Percentiles rank a stretch among this genome's conserved stretches.
Conservation (phyloP, 2,113 vertebrate genomes). For the Crotalus tigris region DNA sequence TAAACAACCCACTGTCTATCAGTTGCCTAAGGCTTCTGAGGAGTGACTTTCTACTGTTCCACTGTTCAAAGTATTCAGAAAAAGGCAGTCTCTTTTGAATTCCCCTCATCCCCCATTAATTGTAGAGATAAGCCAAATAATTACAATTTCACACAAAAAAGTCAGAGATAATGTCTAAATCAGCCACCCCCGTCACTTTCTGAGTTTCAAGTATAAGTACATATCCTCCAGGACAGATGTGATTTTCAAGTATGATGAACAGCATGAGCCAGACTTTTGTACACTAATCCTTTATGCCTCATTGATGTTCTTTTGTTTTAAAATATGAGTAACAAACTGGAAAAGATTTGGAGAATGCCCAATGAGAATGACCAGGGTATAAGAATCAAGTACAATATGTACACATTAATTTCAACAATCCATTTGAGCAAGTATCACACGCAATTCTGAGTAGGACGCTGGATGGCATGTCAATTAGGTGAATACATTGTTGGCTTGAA, state of each 20-base stretch:
- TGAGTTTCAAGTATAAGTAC: slow-evolving; percentile 13
- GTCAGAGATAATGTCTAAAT: not conserved
- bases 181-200: not conserved
- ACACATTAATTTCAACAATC: not conserved
- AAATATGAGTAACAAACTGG: not conserved
- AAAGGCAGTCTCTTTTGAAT: not conserved
- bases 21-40: not conserved
- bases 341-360: not conserved
- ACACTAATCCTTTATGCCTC: not conserved
- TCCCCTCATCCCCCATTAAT: not conserved
- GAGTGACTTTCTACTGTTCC: not conserved
- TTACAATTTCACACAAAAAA: not conserved
- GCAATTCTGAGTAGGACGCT: not conserved
- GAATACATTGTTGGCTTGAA: not conserved
- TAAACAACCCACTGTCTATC: not conserved
- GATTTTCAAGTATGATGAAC: not conserved
- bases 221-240: slow-evolving; percentile 15
- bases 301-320: slow-evolving; percentile 19
- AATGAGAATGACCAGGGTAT: not conserved
- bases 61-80: not conserved
- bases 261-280: slow-evolving; percentile 5
- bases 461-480: not conserved
- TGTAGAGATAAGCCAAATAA: not conserved
- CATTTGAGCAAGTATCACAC: not conserved
- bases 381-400: not conserved